phyloP scores from a whole-genome alignment of 2,113 vertebrate genomes.

The Stomatorhinus ivindoensis region DNA sequence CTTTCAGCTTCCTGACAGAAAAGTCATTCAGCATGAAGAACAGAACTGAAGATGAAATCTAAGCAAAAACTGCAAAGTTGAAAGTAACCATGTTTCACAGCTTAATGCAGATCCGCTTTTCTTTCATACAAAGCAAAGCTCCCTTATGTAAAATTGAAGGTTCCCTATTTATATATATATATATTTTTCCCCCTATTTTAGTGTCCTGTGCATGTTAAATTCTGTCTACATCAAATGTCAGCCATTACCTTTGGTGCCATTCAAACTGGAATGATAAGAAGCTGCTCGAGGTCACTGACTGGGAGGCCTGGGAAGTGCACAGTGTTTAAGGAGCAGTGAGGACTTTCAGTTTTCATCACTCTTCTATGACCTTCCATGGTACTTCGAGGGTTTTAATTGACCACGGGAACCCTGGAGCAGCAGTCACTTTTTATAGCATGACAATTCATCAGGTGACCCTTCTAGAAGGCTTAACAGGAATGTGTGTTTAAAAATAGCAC shows the following conservation, averaged over 20 bases:
- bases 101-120: background rate
- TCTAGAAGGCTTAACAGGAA: background rate
- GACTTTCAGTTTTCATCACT: background rate
- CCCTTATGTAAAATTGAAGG: background rate
- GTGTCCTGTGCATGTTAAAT: background rate
- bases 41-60: background rate
- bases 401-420: background rate
- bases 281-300: background rate
- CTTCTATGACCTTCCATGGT: background rate
- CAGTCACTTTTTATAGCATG: background rate
- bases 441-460: background rate
- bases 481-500: background rate
- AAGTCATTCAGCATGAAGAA: background rate
- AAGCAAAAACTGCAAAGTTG: background rate
- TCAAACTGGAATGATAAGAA: background rate
- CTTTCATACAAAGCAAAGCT: background rate
- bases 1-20: background rate
- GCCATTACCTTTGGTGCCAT: background rate
- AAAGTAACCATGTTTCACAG: background rate
- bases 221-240: background rate
- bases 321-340: background rate
- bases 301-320: background rate
- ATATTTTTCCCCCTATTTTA: background rate
- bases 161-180: background rate
- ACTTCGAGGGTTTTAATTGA: background rate